Base-by-base conservation (phyloP, 2,888 invertebrate species). In the Spodoptera littoralis region DNA sequence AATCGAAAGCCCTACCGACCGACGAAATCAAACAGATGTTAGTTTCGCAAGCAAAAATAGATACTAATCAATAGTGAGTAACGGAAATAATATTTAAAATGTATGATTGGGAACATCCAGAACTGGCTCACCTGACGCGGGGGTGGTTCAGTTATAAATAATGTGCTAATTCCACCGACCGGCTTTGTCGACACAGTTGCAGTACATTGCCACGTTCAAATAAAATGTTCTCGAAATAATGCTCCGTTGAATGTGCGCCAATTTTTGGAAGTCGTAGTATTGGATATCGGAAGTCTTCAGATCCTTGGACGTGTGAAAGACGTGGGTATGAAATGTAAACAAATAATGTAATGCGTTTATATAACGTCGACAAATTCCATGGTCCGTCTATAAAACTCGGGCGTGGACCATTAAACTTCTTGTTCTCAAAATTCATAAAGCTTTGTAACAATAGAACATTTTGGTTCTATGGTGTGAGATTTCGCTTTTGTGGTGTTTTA, bases 121-220 rank as follows among this genome's bases (percentile, higher is more conserved):
- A 73, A 69, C 74, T 68, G 70, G 70, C 65, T 73, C 81, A 88
- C 85, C 86, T 87, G 86, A 79, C 84, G 81, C 73, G 83, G 81
- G 83, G 87, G 84, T 84, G 82, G 80, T 70, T 76, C 74, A 66
- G 73, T 77, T 91, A 91, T 89, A 91, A 90, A 92, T 90, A 89
- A 85, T 85, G 82, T 78, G 85, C 90, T 88, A 89, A 90, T 87
- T 90, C 82, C 80, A 84, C 78, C 81, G 76, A 74, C 79, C 79
- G 77, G 78, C 81, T 80, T 87, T 83, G 84, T 83, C 88, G 86
- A 88, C 88, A 88, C 87, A 83, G 79, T 85, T 88, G 83, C 83
- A 83, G 85, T 84, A 80, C 84, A 75, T 86, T 86, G 85, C 84
- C 85, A 84, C 79, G 80, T 77, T 71, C 50, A 61, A 70, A 70